Percentiles rank a stretch among this genome's conserved stretches.
Evolutionary conservation across 2,113 vertebrate genomes (phyloP).

Genomic region (Sitta europaea): DNA sequence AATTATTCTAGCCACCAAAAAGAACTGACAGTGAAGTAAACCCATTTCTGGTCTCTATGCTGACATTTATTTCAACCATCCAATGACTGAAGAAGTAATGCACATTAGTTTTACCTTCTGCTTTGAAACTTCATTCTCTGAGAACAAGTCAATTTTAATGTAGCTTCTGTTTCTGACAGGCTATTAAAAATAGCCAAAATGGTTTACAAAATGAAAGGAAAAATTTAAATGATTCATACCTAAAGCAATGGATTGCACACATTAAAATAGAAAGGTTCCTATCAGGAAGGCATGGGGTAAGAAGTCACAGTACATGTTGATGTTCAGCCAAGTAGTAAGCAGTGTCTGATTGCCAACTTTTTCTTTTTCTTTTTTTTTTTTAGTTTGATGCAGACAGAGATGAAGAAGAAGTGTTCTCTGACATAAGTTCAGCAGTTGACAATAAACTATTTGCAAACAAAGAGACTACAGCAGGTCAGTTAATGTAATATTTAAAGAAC

Average conservation of each 20-base stretch:
- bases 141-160: not conserved
- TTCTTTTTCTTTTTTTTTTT: not conserved
- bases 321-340: not conserved
- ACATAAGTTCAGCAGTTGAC: constrained; percentile 91
- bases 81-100: not conserved
- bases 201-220: not conserved
- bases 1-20: not conserved
- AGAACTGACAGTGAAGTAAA: not conserved
- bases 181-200: not conserved
- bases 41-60: not conserved
- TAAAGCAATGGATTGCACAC: not conserved
- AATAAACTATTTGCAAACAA: constrained; percentile 89
- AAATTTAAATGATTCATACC: not conserved
- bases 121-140: not conserved
- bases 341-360: not conserved
- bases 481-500: not conserved
- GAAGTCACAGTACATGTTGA: not conserved
- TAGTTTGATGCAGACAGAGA: constrained; percentile 94
- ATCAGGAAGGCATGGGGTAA: not conserved
- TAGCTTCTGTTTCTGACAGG: not conserved
- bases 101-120: not conserved
- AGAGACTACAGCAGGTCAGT: constrained; percentile 85
- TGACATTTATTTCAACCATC: not conserved
- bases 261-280: not conserved
- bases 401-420: constrained; percentile 93